These are phyloP conservation scores for Lycocerus yunnanus DNA, from an alignment of 2,888 invertebrate genomes.

Conservation along the genomic window DNA sequence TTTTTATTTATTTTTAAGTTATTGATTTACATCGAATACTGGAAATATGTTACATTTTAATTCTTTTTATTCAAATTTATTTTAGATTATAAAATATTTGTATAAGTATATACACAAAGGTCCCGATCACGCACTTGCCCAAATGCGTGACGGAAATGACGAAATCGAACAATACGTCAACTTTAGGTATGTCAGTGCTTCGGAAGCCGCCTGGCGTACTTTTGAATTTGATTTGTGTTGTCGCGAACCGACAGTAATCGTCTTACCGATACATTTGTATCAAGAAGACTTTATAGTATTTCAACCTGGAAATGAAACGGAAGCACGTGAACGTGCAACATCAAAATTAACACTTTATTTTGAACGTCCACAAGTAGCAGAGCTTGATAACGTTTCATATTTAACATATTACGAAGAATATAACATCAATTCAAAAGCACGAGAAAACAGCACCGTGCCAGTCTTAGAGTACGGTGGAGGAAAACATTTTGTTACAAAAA, in stretches of 20 bases:
- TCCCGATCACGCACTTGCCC: no score
- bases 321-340: no score
- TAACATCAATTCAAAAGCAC: not conserved
- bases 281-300: no score
- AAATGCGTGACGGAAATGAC: no score
- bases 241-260: not conserved
- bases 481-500: not conserved
- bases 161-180: no score
- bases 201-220: not conserved
- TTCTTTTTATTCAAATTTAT: no score
- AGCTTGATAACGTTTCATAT: not conserved
- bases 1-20: no score
- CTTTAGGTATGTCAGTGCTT: no score
- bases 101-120: not conserved
- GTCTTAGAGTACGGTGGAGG: not conserved
- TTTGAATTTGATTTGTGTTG: not conserved
- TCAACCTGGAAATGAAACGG: no score
- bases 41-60: not conserved
- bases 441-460: not conserved
- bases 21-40: not conserved
- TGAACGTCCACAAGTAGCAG: not conserved
- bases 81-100: not conserved
- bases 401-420: no score
- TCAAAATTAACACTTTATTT: not conserved
- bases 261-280: no score